Evolutionary conservation across 2,113 vertebrate species (phyloP).

Genomic region (Amia ocellicauda): DNA sequence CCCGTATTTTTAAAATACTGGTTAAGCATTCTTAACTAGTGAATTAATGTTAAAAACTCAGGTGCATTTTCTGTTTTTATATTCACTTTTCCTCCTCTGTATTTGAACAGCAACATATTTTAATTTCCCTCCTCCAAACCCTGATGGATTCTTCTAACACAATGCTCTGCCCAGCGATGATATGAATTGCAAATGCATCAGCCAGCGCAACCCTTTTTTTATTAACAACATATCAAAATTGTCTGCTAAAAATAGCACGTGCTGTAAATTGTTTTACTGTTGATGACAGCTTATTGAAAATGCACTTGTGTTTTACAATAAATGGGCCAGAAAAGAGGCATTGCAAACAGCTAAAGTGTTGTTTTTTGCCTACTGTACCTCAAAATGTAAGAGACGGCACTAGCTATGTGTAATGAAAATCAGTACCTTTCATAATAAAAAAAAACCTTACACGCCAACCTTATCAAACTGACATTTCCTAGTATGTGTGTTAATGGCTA

Average conservation of each 20-base stretch:
- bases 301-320: conserved; percentile 44
- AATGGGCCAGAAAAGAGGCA: conserved; percentile 1
- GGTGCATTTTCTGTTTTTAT: background rate
- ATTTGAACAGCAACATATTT: conserved; percentile 26
- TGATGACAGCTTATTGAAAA: conserved; percentile 48
- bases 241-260: conserved; percentile 56
- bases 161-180: conserved; percentile 58
- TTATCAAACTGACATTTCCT: conserved; percentile 1
- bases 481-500: background rate
- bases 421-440: background rate
- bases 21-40: conserved; percentile 2
- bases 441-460: background rate
- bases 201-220: conserved; percentile 40
- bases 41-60: conserved; percentile 26
- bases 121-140: conserved; percentile 50
- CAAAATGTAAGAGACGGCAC: background rate
- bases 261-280: conserved; percentile 56
- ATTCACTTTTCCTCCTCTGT: conserved; percentile 6
- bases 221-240: conserved; percentile 59
- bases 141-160: conserved; percentile 52
- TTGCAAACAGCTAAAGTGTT: background rate
- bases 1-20: conserved; percentile 35
- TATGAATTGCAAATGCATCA: conserved; percentile 73
- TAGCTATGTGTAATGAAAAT: background rate
- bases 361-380: background rate